phyloP scores from a whole-genome alignment of 1,140 invertebrate genomes.

The Mya arenaria region DNA sequence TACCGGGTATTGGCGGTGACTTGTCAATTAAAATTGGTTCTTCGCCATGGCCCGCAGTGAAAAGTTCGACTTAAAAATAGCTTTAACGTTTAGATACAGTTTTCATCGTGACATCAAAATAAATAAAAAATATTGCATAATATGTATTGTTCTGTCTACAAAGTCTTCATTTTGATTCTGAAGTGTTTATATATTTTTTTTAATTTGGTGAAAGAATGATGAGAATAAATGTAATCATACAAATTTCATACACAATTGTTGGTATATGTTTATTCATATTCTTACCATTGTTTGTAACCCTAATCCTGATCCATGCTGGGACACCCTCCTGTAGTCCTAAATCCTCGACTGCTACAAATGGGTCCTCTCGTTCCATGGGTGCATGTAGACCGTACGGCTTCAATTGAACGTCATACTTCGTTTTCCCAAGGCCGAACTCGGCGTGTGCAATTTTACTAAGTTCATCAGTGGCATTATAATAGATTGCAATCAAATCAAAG shows the following conservation, averaged over 20 bases:
- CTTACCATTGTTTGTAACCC: slow-evolving; percentile 67
- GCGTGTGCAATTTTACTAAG: slow-evolving; percentile 61
- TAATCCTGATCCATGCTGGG: slow-evolving; percentile 66
- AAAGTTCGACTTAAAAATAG: slow-evolving; percentile 49
- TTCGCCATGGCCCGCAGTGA: slow-evolving; percentile 54
- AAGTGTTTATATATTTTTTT: no score
- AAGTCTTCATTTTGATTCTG: no score
- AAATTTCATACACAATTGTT: no score
- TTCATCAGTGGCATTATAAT: slow-evolving; percentile 63
- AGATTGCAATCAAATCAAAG: slow-evolving; percentile 67
- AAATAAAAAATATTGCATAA: no score
- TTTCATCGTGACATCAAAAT: no score
- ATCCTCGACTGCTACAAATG: slow-evolving; percentile 64
- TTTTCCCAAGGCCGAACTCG: slow-evolving; percentile 69
- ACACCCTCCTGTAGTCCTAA: slow-evolving; percentile 60
- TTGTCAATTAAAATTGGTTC: slow-evolving; percentile 60
- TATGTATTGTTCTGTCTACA: no score
- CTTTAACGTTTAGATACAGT: no score
- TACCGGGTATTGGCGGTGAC: slow-evolving; percentile 50
- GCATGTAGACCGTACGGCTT: slow-evolving; percentile 61
- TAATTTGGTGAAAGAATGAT: no score
- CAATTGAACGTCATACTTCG: slow-evolving; percentile 69
- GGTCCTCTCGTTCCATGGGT: slow-evolving; percentile 50
- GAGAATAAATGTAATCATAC: no score
- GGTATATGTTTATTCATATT: no score